Conservation (phyloP, 2,888 invertebrate species). For the Melipona beecheii region DNA sequence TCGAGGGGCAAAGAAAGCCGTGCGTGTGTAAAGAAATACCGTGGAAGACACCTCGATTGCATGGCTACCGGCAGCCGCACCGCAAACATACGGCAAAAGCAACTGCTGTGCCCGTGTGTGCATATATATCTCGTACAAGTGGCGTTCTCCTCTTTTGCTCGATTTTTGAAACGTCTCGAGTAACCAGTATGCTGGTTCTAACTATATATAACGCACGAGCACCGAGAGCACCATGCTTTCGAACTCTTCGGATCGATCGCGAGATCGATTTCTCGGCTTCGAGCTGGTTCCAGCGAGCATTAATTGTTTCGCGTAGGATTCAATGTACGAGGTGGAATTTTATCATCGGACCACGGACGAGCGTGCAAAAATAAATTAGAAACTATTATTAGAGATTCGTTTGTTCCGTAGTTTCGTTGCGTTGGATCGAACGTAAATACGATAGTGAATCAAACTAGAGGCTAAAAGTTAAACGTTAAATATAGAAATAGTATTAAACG, state of each 20-base stretch:
- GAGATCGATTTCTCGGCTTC: conserved; percentile 11
- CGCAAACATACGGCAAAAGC: conserved; percentile 75
- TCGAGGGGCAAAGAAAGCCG: conserved; percentile 73
- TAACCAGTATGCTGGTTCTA: conserved; percentile 11
- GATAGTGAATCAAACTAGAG: too few species aligned
- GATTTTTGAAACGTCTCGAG: conserved; percentile 72
- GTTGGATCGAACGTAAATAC: too few species aligned
- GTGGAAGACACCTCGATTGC: conserved; percentile 81
- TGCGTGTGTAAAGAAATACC: conserved; percentile 82
- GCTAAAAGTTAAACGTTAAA: too few species aligned
- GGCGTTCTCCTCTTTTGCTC: conserved; percentile 66
- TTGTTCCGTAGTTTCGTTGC: too few species aligned
- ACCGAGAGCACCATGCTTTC: neutral
- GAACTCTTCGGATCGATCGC: conserved; percentile 9
- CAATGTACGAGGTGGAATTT: too few species aligned
- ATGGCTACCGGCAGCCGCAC: conserved; percentile 82
- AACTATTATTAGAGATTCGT: too few species aligned
- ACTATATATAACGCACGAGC: neutral
- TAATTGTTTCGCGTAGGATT: neutral
- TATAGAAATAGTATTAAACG: too few species aligned
- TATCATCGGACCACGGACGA: too few species aligned
- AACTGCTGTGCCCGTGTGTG: conserved; percentile 52
- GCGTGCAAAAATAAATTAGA: too few species aligned
- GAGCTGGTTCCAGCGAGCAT: neutral
- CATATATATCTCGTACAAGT: conserved; percentile 64